Evolutionary conservation across 2,888 invertebrate species (phyloP).

Genomic region (Hoplodrina ambigua): DNA sequence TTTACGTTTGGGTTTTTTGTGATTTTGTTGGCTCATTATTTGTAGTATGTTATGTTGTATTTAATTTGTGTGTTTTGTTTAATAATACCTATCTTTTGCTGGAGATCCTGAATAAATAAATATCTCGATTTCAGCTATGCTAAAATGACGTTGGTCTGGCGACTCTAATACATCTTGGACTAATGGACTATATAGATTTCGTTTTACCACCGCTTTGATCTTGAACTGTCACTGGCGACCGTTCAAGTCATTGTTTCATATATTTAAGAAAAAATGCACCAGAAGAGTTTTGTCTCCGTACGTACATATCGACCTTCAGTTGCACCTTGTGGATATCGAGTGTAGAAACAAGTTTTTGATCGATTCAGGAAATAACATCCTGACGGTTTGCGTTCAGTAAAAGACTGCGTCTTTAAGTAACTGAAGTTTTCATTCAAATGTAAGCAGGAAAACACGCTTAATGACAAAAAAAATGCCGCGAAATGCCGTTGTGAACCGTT

Average conservation of each 20-base stretch:
- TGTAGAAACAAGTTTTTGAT: constrained; percentile 45
- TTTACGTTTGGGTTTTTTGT: too few species aligned
- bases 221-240: neutral
- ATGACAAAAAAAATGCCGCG: neutral
- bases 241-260: neutral
- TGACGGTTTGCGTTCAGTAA: constrained; percentile 7
- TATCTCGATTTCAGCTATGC: too few species aligned
- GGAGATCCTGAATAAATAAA: too few species aligned
- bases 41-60: too few species aligned
- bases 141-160: too few species aligned
- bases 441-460: neutral
- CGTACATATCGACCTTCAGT: constrained; percentile 36
- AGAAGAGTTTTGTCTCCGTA: neutral
- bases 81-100: too few species aligned
- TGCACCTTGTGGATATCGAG: constrained; percentile 30
- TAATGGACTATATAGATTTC: neutral
- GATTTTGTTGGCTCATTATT: too few species aligned
- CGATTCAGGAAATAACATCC: constrained; percentile 42
- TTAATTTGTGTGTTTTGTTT: too few species aligned
- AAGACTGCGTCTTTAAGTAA: neutral
- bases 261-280: neutral
- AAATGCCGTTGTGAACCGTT: constrained; percentile 18
- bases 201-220: neutral
- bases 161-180: neutral
- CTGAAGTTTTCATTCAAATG: neutral